A percentile compares a stretch with the other conserved stretches of the same genome.
Evolutionary conservation across 1,140 invertebrate genomes (phyloP).

Genomic region (Hylaeus anthracinus): DNA sequence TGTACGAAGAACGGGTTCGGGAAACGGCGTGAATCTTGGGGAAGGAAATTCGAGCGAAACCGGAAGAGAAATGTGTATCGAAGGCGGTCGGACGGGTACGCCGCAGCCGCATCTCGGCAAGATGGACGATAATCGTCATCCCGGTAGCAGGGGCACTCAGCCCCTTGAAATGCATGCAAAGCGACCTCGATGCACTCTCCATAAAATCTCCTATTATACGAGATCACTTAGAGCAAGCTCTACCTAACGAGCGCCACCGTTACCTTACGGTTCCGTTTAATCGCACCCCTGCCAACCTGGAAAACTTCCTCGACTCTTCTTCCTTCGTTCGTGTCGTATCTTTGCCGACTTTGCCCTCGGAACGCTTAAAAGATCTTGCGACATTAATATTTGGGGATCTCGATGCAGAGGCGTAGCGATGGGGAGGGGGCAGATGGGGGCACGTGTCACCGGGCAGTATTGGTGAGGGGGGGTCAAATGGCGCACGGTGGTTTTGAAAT

Average conservation of each 20-base stretch:
- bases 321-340: constrained; percentile 38
- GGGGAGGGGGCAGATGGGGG: no score
- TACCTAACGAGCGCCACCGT: constrained; percentile 57
- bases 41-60: constrained; percentile 46
- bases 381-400: neutral
- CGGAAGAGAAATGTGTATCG: constrained; percentile 60
- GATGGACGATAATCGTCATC: constrained; percentile 76
- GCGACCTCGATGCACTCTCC: constrained; percentile 79
- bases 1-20: constrained; percentile 30
- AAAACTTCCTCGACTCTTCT: constrained; percentile 55
- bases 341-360: neutral
- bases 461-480: no score
- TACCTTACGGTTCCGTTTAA: constrained; percentile 69
- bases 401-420: neutral
- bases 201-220: constrained; percentile 81
- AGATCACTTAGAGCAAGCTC: constrained; percentile 77
- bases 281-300: constrained; percentile 42
- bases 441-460: no score
- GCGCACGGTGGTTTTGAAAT: no score
- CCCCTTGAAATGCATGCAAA: constrained; percentile 74
- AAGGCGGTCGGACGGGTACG: neutral
- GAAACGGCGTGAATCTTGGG: constrained; percentile 26
- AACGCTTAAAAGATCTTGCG: no score
- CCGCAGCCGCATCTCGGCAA: constrained; percentile 54
- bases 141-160: constrained; percentile 70